A percentile compares a stretch with the other conserved stretches of the same genome.
Evolutionary conservation across 2,797 vertebrate species (phyloP).

Genomic region (Amazonetta brasiliensis): DNA sequence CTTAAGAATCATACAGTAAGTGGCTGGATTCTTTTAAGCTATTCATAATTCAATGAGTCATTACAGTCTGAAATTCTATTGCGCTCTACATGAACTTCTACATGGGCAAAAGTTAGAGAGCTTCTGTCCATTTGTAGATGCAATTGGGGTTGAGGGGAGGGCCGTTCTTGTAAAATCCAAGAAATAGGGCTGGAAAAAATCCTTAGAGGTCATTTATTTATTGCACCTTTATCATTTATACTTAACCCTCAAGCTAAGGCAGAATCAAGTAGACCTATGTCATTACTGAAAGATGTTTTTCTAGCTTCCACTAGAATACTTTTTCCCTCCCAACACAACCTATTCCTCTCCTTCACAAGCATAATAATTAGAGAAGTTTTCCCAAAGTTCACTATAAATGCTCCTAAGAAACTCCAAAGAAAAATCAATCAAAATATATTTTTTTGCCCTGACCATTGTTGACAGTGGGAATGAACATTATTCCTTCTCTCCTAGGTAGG

Average conservation of each 20-base stretch:
- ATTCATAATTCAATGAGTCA: neutral
- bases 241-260: neutral
- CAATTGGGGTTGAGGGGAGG: too few relatives aligned
- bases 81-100: neutral
- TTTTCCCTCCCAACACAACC: neutral
- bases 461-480: neutral
- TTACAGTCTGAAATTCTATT: neutral
- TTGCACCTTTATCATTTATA: neutral
- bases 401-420: neutral
- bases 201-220: neutral
- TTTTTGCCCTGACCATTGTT: neutral
- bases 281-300: neutral
- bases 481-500: neutral
- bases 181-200: neutral
- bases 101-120: neutral
- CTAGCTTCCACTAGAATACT: neutral
- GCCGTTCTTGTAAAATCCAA: neutral
- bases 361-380: neutral
- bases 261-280: neutral
- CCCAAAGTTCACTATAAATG: neutral
- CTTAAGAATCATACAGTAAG: neutral
- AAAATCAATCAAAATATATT: neutral
- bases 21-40: neutral
- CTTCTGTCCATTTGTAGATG: neutral
- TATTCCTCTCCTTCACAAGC: neutral